Evolutionary conservation across 1,140 invertebrate genomes (phyloP).

Genomic region (Danaus melanippus): DNA sequence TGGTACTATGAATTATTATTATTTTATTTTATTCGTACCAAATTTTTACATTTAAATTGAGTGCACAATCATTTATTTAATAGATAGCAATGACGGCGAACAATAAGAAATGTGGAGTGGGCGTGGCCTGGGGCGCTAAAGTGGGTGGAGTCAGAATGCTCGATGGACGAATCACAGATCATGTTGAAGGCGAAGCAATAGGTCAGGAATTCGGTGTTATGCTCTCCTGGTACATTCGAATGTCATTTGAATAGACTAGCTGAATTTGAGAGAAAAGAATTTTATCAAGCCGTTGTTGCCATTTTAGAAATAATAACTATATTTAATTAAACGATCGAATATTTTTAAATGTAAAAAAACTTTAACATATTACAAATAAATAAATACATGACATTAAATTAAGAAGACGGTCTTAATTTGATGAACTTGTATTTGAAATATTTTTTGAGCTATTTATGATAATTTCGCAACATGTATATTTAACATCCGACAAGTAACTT

Average conservation of each 20-base stretch:
- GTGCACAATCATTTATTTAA: constrained; percentile 4
- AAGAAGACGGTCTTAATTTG: too few species aligned
- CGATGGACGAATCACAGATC: constrained; percentile 92
- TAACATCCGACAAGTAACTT: too few species aligned
- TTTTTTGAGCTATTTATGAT: too few species aligned
- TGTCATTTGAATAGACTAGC: constrained; percentile 38
- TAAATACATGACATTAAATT: too few species aligned
- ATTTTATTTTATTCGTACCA: neutral
- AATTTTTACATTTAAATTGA: neutral
- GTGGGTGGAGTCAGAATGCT: constrained; percentile 92
- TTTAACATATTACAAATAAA: too few species aligned
- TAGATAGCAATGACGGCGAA: constrained; percentile 87
- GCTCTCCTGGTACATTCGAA: constrained; percentile 40
- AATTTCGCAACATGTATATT: too few species aligned
- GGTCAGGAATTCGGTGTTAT: constrained; percentile 39
- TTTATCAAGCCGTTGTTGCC: too few species aligned
- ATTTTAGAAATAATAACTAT: too few species aligned
- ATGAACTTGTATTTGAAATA: too few species aligned
- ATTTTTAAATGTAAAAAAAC: too few species aligned
- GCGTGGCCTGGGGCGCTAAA: constrained; percentile 84
- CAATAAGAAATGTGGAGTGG: constrained; percentile 89
- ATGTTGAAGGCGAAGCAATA: constrained; percentile 86
- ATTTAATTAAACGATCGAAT: too few species aligned
- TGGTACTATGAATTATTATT: constrained; percentile 12
- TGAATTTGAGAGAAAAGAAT: too few species aligned